Evolutionary conservation across 2,113 vertebrate species (phyloP).

Genomic region (Octodon degus): DNA sequence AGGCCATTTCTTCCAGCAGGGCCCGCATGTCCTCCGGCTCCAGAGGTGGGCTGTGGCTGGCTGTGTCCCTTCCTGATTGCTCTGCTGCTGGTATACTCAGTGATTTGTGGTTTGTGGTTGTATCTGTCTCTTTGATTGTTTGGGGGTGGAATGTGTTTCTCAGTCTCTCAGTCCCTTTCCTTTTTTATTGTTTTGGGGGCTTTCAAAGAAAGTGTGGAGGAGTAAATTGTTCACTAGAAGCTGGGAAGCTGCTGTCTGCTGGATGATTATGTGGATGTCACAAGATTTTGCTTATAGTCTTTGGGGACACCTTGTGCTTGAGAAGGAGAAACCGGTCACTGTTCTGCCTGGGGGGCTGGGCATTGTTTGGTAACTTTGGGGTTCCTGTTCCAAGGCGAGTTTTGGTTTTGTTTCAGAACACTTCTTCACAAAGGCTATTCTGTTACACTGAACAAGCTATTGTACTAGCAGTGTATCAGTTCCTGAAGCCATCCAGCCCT

Average conservation of each 20-base stretch:
- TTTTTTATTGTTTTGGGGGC: conserved; percentile 1
- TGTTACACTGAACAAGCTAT: conserved; percentile 37
- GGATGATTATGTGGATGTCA: not conserved
- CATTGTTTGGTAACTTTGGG: not conserved
- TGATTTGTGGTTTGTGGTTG: conserved; percentile 46
- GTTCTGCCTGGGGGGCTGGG: not conserved
- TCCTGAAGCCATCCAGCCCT: not conserved
- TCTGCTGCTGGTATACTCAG: not conserved
- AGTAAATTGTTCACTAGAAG: not conserved
- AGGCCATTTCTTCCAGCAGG: not conserved
- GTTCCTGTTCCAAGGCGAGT: conserved; percentile 29
- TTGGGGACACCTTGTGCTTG: conserved; percentile 20
- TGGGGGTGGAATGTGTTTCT: conserved; percentile 35
- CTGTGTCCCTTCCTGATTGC: not conserved
- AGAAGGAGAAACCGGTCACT: not conserved
- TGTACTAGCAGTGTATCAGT: not conserved
- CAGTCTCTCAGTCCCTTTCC: not conserved
- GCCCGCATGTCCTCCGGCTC: not conserved
- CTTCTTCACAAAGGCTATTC: conserved; percentile 46
- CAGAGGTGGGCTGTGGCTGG: not conserved
- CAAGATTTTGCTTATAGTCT: not conserved
- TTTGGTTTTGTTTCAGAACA: conserved; percentile 45
- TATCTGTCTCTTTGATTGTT: not conserved
- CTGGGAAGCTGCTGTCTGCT: not conserved
- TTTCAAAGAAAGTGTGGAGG: conserved; percentile 46